phyloP scores from a whole-genome alignment of 2,797 vertebrate species.

The Lepus oiostolus region DNA sequence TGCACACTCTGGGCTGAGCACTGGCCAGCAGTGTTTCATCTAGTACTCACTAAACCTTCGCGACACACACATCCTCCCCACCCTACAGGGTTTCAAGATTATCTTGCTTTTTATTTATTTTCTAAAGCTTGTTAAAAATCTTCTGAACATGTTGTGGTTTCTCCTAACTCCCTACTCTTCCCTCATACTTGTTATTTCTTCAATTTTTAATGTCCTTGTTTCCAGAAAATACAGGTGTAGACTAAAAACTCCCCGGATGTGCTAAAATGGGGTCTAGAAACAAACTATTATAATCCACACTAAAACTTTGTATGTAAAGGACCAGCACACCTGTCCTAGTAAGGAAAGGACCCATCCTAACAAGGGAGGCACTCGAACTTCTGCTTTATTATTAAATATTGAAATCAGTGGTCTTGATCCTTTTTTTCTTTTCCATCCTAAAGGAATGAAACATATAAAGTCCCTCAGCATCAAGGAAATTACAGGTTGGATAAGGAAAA shows the following conservation, averaged over 20 bases:
- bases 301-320: accelerated
- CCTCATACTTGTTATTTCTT: background rate
- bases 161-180: background rate
- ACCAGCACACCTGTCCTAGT: too few relatives aligned
- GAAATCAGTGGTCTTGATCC: background rate
- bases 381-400: accelerated
- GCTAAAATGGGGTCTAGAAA: too few relatives aligned
- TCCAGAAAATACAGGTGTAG: background rate
- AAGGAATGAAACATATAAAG: background rate
- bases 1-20: background rate
- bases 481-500: background rate
- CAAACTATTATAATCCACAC: accelerated
- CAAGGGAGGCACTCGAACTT: accelerated
- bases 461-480: background rate
- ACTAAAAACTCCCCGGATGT: background rate
- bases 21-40: background rate
- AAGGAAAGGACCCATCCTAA: too few relatives aligned
- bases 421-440: background rate
- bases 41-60: background rate
- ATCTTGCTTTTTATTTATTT: background rate
- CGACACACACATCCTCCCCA: background rate
- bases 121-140: background rate
- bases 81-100: background rate
- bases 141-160: background rate
- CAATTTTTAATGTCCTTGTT: background rate